phyloP scores from a whole-genome alignment of 1,140 invertebrate genomes.

The Onthophagus taurus region DNA sequence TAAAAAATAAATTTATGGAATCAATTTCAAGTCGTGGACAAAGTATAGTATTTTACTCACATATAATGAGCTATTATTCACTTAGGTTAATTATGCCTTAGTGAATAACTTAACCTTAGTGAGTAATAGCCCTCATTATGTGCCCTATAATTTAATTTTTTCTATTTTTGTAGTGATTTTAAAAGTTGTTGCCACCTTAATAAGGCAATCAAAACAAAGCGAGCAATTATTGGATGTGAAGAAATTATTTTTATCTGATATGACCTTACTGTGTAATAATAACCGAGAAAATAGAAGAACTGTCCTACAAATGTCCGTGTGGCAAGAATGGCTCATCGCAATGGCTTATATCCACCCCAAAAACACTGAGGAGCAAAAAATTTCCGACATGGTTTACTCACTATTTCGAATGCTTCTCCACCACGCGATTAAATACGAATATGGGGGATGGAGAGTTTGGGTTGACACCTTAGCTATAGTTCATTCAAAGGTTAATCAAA shows the following conservation, averaged over 20 bases:
- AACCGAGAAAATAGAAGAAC: conserved; percentile 94
- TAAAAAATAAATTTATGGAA: too few relatives aligned
- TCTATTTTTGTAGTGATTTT: conserved; percentile 72
- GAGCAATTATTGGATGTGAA: conserved; percentile 89
- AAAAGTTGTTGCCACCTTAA: conserved; percentile 95
- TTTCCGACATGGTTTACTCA: conserved; percentile 97
- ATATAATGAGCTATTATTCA: too few relatives aligned
- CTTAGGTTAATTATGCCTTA: too few relatives aligned
- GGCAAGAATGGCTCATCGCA: conserved; percentile 99
- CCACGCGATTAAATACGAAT: conserved; percentile 98
- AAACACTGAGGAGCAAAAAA: conserved; percentile 89
- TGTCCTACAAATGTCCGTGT: conserved; percentile 98
- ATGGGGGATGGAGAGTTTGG: conserved; percentile 99
- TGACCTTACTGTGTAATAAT: conserved; percentile 94
- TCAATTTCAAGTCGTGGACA: too few relatives aligned
- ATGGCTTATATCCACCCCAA: conserved; percentile 97
- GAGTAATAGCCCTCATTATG: too few relatives aligned
- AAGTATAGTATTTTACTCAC: too few relatives aligned
- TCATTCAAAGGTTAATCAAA: conserved; percentile 82
- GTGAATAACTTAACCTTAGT: too few relatives aligned
- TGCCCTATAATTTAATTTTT: not conserved
- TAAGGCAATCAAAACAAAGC: conserved; percentile 90
- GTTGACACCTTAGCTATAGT: conserved; percentile 98
- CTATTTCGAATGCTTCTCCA: conserved; percentile 95
- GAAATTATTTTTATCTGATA: conserved; percentile 93